Base-by-base conservation (phyloP, 1,140 invertebrate genomes). In the Nautilus pompilius region DNA sequence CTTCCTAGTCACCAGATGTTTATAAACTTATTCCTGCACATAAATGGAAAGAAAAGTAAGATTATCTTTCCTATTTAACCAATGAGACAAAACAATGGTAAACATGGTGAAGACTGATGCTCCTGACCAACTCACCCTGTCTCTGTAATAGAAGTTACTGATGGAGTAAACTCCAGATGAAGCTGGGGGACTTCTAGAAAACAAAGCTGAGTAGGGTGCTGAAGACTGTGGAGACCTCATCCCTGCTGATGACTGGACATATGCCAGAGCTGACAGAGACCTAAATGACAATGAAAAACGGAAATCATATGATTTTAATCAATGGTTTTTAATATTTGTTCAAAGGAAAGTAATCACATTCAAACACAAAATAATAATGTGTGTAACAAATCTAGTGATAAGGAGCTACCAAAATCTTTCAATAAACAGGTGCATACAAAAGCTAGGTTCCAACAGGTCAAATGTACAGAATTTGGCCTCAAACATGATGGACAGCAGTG, bases 261-360 rank as follows among this genome's bases (percentile, higher is more conserved):
- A 87, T 55, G 87, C 89, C 17, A 93, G 80, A n/a, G 90, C 90
- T 5, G 90, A 91, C 3, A 94, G 73, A 13, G 91, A 90, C 64
- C 90, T 78, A 65, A 32, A 65, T 67, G 51, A 26, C 20, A 41
- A 54, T 33, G 10, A 24, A 54, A 17, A 4, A 28, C 17, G n/a
- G 51, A 28, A 54, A 15, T 22, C 15, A 15, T 3, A 4, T 55
- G 26, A 6, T 30, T 36, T 22, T 4, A 5, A 36, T 45, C 34
- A 41, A 3, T 36, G 13, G 20, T 15, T 22, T 20, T 1, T 17
- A 13, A 10, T 3, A 26, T 22, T 13, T 54, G 29, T n/a, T n/a
- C n/a, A 33, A 20, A 58, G 45, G 10, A 17, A 49, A 30, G 60
- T 22, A n/a, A 54, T 36, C 24, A 26, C n/a, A 28, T 33, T 34